Evolutionary conservation across 2,113 vertebrate species (phyloP).

Genomic region (Phalacrocorax brasilianus): DNA sequence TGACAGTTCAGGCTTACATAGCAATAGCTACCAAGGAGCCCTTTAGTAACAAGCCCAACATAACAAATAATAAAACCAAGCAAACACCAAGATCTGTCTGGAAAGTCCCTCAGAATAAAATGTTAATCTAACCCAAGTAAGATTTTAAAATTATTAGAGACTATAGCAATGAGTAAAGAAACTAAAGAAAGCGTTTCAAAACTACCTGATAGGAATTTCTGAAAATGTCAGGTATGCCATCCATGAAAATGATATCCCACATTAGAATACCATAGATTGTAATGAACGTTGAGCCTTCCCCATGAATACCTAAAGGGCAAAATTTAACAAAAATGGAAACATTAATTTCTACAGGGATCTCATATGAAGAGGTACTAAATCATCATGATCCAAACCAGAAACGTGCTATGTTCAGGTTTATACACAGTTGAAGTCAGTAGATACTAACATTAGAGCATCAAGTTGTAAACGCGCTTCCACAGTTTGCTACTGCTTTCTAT

Average conservation of each 20-base stretch:
- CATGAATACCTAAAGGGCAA: constrained; percentile 87
- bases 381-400: not conserved
- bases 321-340: not conserved
- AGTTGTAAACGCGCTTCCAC: not conserved
- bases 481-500: not conserved
- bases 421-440: not conserved
- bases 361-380: not conserved
- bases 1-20: not conserved
- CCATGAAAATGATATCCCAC: constrained; percentile 94
- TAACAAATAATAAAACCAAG: not conserved
- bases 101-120: not conserved
- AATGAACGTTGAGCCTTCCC: constrained; percentile 93
- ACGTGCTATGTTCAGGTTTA: too few relatives aligned
- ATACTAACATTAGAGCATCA: not conserved
- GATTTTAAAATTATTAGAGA: not conserved
- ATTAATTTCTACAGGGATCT: not conserved
- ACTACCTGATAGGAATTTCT: constrained; percentile 90
- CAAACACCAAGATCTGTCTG: not conserved
- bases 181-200: not conserved
- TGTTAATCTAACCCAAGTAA: not conserved
- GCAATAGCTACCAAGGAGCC: not conserved
- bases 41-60: not conserved
- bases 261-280: constrained; percentile 87
- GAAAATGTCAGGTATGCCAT: constrained; percentile 87
- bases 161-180: not conserved